Conservation (phyloP, 2,113 vertebrate species). For the Rhabdomys dilectus region DNA sequence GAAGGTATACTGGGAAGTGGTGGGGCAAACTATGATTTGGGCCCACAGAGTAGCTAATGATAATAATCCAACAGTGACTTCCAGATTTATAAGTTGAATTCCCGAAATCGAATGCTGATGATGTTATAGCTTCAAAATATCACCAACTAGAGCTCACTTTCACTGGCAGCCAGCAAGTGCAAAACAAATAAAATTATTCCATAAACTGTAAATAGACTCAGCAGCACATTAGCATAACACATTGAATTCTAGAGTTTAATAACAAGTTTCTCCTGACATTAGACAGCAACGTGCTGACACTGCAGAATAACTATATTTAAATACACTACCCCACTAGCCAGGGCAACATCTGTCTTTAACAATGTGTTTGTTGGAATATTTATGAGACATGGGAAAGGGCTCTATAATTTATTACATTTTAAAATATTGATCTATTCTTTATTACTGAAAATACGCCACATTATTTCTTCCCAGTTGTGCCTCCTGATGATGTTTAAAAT, state of each 20-base stretch:
- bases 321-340: slow-evolving; percentile 5
- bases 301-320: slow-evolving; percentile 47
- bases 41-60: slow-evolving; percentile 54
- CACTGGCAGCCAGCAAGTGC: slow-evolving; percentile 53
- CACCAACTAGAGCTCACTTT: slow-evolving; percentile 60
- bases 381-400: not conserved
- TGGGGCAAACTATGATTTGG: not conserved
- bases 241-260: slow-evolving; percentile 60
- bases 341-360: not conserved
- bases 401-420: slow-evolving; percentile 51
- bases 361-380: slow-evolving; percentile 47
- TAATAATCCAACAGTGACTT: slow-evolving; percentile 22
- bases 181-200: slow-evolving; percentile 73
- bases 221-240: slow-evolving; percentile 13
- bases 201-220: slow-evolving; percentile 58
- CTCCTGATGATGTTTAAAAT: not conserved
- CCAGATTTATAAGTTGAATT: slow-evolving; percentile 77
- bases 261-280: slow-evolving; percentile 45
- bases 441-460: slow-evolving; percentile 17
- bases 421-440: slow-evolving; percentile 12
- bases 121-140: slow-evolving; percentile 77
- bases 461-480: slow-evolving; percentile 9
- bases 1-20: not conserved
- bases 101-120: slow-evolving; percentile 63
- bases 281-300: slow-evolving; percentile 2